Evolutionary conservation across 1,140 invertebrate genomes (phyloP).

Genomic region (Drosophila setifemur): DNA sequence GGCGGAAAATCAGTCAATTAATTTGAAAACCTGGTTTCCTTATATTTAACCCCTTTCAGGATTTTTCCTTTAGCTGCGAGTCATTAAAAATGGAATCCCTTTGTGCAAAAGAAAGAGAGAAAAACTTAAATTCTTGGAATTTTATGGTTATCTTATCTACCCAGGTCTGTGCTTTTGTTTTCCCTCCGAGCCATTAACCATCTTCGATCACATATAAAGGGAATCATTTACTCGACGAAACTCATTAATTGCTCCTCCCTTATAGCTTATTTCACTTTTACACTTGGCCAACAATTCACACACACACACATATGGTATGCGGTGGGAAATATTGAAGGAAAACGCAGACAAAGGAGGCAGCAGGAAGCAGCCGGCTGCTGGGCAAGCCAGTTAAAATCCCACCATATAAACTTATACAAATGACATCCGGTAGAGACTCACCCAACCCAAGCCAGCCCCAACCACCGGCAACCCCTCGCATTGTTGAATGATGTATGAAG

Average conservation of each 20-base stretch:
- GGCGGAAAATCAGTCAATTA: not conserved
- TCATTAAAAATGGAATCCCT: too few species aligned
- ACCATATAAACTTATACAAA: slow-evolving; percentile 70
- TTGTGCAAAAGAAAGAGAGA: too few species aligned
- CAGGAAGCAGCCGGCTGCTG: not conserved
- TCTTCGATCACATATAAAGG: slow-evolving; percentile 3
- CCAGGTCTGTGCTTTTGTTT: too few species aligned
- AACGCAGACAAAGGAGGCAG: not conserved
- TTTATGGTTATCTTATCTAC: too few species aligned
- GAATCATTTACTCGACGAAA: slow-evolving; percentile 19
- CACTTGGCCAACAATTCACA: slow-evolving; percentile 49
- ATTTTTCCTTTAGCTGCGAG: not conserved
- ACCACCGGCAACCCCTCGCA: slow-evolving; percentile 26
- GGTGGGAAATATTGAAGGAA: not conserved
- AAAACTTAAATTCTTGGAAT: too few species aligned
- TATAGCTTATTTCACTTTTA: slow-evolving; percentile 65
- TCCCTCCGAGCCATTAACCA: not conserved
- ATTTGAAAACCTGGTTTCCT: not conserved
- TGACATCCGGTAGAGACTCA: slow-evolving; percentile 58
- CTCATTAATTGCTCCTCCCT: slow-evolving; percentile 28
- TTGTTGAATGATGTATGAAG: slow-evolving; percentile 75
- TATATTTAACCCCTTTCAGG: not conserved
- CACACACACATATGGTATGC: not conserved
- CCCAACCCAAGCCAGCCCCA: too few species aligned
- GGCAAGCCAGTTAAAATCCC: slow-evolving; percentile 51